Base-by-base conservation (phyloP, 2,888 invertebrate genomes). In the Frankliniella intonsa region DNA sequence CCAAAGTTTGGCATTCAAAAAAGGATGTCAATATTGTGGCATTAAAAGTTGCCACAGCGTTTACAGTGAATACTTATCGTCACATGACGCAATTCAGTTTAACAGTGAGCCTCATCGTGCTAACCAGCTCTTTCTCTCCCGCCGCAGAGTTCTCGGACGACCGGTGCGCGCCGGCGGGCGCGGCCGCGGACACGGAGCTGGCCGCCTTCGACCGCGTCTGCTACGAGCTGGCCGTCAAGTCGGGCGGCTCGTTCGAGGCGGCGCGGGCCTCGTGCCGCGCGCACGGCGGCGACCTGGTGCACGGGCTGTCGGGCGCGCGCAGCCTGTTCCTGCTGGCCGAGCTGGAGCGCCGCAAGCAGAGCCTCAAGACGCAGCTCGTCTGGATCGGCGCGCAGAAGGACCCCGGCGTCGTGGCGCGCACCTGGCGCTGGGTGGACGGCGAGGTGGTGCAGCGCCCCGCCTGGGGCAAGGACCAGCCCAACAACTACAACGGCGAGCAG, bases 401-500 rank as follows among this genome's bases (percentile, higher is more conserved):
- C 85, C 95, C 95, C 0, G 93, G 94, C 50, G 90, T 94, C 83
- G 94, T 94, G 0, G 93, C 94, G 0, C 91, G 94, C 84, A 94
- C 94, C 0, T 97, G 96, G 96, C 93, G 94, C 88, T 96, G 96
- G 96, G 95, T 96, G 50, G 93, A 95, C 87, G 95, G 95, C 80
- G 94, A 95, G 85, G 89, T 93, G 82, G 94, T 96, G 12, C 91
- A 91, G 11, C 92, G 92, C 85, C 95, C 95, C 8, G 91, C 95
- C 0, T 97, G 97, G 97, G 97, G 96, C 81, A 95, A 95, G 87
- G 97, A 97, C 86, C 97, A 97, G 87, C 97, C 97, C 0, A 97
- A 97, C 88, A 97, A 97, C 87, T 97, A 97, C 90, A 97, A 97
- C 87, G 96, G 97, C 0, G 96, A 97, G 86, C 97, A 97, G 88